Conservation (phyloP, 2,888 invertebrate species). For the Meliscaeva auricollis region DNA sequence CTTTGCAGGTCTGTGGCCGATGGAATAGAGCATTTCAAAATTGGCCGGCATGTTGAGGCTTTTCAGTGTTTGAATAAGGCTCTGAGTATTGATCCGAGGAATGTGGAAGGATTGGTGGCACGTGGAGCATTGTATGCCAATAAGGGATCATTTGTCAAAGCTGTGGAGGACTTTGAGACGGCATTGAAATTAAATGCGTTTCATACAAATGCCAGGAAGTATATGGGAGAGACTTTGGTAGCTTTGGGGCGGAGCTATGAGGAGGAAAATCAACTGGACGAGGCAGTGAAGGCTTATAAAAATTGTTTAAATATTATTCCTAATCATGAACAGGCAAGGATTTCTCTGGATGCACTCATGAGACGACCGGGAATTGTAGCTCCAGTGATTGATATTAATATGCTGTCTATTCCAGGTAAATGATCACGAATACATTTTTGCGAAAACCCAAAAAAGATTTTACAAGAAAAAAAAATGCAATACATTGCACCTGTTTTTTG, state of each 20-base stretch:
- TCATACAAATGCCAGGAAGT: slow-evolving; percentile 96
- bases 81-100: slow-evolving; percentile 94
- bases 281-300: slow-evolving; percentile 93
- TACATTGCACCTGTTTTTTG: too few species aligned
- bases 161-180: slow-evolving; percentile 97
- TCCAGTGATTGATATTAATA: slow-evolving; percentile 87
- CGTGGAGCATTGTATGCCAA: slow-evolving; percentile 97
- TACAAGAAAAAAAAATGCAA: too few species aligned
- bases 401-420: slow-evolving; percentile 86
- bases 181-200: slow-evolving; percentile 94
- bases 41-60: slow-evolving; percentile 96
- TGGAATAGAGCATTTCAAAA: slow-evolving; percentile 97
- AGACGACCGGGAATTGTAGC: slow-evolving; percentile 86
- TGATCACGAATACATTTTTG: not conserved
- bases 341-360: slow-evolving; percentile 92
- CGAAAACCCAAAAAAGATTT: too few species aligned
- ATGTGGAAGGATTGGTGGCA: slow-evolving; percentile 96
- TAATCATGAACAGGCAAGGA: slow-evolving; percentile 94
- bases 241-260: slow-evolving; percentile 95
- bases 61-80: slow-evolving; percentile 97
- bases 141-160: slow-evolving; percentile 96
- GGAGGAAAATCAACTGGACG: slow-evolving; percentile 93
- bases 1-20: slow-evolving; percentile 91
- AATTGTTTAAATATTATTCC: slow-evolving; percentile 93
- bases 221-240: slow-evolving; percentile 96